Percentiles rank a stretch among this genome's conserved stretches.
These are phyloP conservation scores for Agonum fuliginosum DNA, from an alignment of 2,888 invertebrate genomes.

Conservation along the genomic window DNA sequence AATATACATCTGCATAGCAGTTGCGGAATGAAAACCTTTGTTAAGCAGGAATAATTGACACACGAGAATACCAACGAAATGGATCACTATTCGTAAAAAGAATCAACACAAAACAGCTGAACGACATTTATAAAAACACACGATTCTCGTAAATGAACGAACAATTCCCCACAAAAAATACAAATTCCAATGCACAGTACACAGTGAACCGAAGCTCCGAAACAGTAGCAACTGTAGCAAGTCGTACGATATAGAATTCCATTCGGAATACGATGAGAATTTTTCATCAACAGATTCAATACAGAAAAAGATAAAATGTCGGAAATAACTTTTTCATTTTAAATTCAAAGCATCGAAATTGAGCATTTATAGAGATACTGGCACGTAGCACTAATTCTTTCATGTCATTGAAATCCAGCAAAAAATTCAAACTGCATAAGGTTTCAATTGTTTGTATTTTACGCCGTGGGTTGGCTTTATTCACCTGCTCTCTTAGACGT, in stretches of 20 bases:
- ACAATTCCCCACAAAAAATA: slow-evolving; percentile 7
- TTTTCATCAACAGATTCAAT: slow-evolving; percentile 45
- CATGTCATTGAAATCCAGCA: slow-evolving; percentile 32
- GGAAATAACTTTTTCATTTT: slow-evolving; percentile 43
- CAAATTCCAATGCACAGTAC: slow-evolving; percentile 1
- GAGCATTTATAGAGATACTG: slow-evolving; percentile 36
- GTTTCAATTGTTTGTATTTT: slow-evolving; percentile 19
- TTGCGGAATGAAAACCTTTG: not conserved
- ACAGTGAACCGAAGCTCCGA: no score
- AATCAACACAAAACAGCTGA: not conserved
- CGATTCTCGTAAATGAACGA: slow-evolving; percentile 13
- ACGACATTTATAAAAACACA: not conserved
- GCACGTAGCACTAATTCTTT: slow-evolving; percentile 48
- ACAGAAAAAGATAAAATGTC: slow-evolving; percentile 31
- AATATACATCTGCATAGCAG: no score
- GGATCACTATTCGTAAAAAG: not conserved
- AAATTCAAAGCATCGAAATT: slow-evolving; percentile 45
- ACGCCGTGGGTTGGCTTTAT: not conserved
- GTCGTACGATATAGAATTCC: slow-evolving; percentile 2
- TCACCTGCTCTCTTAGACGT: not conserved
- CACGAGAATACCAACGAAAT: not conserved
- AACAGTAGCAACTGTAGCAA: slow-evolving; percentile 6
- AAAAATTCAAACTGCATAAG: not conserved
- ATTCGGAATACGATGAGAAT: slow-evolving; percentile 24
- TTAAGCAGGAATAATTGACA: slow-evolving; percentile 1